Base-by-base conservation (phyloP, 1,140 invertebrate genomes). In the Brachystomella parvula region DNA sequence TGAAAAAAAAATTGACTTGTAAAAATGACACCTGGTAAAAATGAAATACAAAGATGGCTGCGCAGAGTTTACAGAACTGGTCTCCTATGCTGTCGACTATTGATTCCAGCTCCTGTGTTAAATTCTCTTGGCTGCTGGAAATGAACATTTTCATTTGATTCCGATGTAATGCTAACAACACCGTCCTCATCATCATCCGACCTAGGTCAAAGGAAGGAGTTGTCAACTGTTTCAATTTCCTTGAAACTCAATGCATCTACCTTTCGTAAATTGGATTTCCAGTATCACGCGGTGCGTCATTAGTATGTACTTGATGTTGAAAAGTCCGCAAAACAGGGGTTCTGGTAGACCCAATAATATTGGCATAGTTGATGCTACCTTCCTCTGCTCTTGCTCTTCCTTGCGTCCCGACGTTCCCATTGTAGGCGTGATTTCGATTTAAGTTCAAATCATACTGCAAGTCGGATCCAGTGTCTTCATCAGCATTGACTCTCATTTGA, bases 401-500 rank as follows among this genome's bases (percentile, higher is more conserved):
- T 72, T 87, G 87, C 71, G 89, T 88, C 81, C 89, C 90, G 57
- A 75, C 88, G 89, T 91, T 88, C 66, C 91, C 80, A 66, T 86
- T 90, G 74, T 91, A 92, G 0, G 89, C 87, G 74, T 91, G 89
- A 79, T 91, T 91, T 75, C 90, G 90, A 58, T 47, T 89, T n/a
- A 92, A 76, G 74, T 92, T 89, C 21, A 92, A 75, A 76, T 92
- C 89, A 67, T 87, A 63, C 63, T 72, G 71, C 21, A 74, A 66
- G 67, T 75, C 74, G 44, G 72, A 69, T 39, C 71, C 69, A 26
- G 67, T 63, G 28, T 73, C 72, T 60, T 67, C 71, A 35, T 73
- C 72, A 2, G 57, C 65, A 64, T 74, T 71, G 1, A 94, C 89
- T 65, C 89, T 89, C 90, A 94, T 92, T 69, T 92, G 89, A 1